These are phyloP conservation scores for Myotis findleyi DNA, from an alignment of 2,797 vertebrate species.

Conservation along the genomic window DNA sequence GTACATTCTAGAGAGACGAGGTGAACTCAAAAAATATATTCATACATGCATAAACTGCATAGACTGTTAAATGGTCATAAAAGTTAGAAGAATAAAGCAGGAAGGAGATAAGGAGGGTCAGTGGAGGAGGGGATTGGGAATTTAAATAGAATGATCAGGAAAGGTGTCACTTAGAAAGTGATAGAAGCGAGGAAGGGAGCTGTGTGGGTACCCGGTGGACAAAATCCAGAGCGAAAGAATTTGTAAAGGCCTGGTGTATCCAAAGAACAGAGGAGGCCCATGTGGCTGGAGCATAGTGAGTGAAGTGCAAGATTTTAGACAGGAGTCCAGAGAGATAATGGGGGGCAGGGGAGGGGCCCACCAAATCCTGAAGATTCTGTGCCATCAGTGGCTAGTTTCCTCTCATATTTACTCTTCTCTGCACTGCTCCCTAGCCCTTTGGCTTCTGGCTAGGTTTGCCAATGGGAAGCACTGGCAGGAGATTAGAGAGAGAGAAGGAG, in stretches of 20 bases:
- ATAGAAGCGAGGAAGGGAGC: background rate
- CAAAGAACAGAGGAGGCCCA: background rate
- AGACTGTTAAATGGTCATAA: background rate
- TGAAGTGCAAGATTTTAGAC: background rate
- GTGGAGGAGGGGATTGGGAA: background rate
- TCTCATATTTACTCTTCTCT: background rate
- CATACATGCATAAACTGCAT: background rate
- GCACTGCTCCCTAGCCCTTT: background rate
- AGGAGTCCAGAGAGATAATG: background rate
- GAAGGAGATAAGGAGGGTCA: background rate
- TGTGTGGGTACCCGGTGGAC: background rate
- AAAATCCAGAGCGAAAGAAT: constrained; percentile 10
- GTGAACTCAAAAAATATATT: background rate
- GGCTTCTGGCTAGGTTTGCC: constrained; percentile 16
- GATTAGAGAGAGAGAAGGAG: background rate
- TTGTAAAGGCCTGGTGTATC: background rate
- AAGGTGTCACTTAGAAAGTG: background rate
- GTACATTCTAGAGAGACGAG: background rate
- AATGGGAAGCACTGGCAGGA: background rate
- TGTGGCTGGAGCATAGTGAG: background rate
- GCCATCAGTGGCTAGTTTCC: background rate
- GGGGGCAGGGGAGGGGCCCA: background rate
- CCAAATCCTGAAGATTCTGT: background rate
- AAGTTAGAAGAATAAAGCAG: constrained; percentile 1
- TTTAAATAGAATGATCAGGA: background rate